phyloP scores from a whole-genome alignment of 2,797 vertebrate genomes.

The Bufotes viridis region DNA sequence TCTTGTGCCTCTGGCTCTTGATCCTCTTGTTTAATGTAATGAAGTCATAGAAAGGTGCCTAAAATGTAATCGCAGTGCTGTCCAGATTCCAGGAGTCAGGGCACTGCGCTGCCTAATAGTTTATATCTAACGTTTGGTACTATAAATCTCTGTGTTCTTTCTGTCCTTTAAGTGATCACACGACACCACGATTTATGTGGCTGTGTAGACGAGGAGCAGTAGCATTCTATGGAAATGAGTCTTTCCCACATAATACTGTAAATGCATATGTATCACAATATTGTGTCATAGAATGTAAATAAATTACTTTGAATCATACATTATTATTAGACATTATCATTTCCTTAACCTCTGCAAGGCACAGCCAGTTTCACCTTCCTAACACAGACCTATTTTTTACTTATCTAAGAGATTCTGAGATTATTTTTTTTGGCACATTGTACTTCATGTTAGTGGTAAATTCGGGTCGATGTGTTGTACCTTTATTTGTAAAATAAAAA shows the following conservation, averaged over 20 bases:
- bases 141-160: not conserved
- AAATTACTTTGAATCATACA: no score
- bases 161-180: not conserved
- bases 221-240: not conserved
- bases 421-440: no score
- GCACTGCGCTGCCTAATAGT: not conserved
- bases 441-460: no score
- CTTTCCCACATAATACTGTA: not conserved
- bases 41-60: slow-evolving; percentile 21
- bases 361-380: no score
- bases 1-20: not conserved
- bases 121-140: not conserved
- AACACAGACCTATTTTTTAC: no score
- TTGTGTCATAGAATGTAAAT: not conserved
- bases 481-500: no score
- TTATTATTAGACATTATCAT: no score
- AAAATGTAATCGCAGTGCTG: not conserved
- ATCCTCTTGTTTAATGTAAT: slow-evolving; percentile 25
- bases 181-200: not conserved
- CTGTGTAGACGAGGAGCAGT: not conserved
- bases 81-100: slow-evolving; percentile 3
- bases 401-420: no score
- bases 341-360: no score
- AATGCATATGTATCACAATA: not conserved
- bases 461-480: no score